Conservation (phyloP, 2,888 invertebrate genomes). For the Rhagonycha lutea region DNA sequence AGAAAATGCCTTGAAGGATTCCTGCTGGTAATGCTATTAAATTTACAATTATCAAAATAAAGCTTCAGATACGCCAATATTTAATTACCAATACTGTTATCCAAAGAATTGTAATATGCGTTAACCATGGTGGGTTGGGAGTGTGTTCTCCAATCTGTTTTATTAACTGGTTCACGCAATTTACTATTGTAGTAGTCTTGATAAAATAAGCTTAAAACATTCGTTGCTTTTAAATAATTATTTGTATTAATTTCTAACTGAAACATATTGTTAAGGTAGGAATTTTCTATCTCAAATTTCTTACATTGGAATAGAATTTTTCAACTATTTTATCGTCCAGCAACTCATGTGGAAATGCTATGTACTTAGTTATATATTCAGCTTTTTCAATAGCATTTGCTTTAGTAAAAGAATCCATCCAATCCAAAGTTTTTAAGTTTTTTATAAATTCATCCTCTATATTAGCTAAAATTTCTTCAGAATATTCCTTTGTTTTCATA, state of each 20-base stretch:
- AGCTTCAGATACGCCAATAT: conserved; percentile 40
- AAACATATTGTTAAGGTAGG: conserved; percentile 50
- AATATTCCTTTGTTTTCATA: conserved; percentile 79
- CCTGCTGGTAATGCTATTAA: conserved; percentile 82
- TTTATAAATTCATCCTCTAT: conserved; percentile 82
- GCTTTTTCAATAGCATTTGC: conserved; percentile 78
- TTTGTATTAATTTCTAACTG: conserved; percentile 68
- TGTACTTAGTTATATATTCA: conserved; percentile 82
- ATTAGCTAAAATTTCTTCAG: conserved; percentile 84
- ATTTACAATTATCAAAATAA: conserved; percentile 55
- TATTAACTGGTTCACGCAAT: conserved; percentile 65
- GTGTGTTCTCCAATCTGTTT: conserved; percentile 61
- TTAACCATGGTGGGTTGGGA: conserved; percentile 59
- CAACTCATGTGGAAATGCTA: conserved; percentile 90
- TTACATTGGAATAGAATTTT: conserved; percentile 74
- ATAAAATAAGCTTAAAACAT: conserved; percentile 78
- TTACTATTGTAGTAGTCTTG: conserved; percentile 78
- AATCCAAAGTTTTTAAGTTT: conserved; percentile 77
- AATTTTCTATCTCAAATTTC: conserved; percentile 31
- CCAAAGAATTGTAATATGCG: conserved; percentile 59
- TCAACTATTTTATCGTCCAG: conserved; percentile 79
- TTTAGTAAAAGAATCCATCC: conserved; percentile 91
- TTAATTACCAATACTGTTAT: conserved; percentile 62
- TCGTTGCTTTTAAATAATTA: conserved; percentile 74
- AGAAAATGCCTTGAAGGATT: conserved; percentile 84